Percentiles rank a stretch among this genome's conserved stretches.
These are phyloP conservation scores for Syngnathus scovelli DNA, from an alignment of 2,113 vertebrate species.

Conservation along the genomic window DNA sequence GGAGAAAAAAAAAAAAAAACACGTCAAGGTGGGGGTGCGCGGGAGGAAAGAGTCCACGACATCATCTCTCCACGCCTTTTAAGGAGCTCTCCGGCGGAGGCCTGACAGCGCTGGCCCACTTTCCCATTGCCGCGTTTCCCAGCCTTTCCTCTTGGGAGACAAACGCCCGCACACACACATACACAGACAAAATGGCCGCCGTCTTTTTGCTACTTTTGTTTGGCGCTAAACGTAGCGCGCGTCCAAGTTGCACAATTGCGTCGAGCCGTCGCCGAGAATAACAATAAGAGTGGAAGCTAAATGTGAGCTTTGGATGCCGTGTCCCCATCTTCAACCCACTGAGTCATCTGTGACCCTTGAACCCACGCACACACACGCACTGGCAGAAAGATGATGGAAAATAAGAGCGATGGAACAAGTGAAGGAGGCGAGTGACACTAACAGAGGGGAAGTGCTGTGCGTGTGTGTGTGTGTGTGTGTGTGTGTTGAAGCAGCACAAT, in stretches of 20 bases:
- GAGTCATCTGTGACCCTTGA: slow-evolving; percentile 33
- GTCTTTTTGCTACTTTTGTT: not conserved
- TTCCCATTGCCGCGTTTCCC: slow-evolving; percentile 64
- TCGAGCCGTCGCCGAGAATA: not conserved
- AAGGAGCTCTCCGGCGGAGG: slow-evolving; percentile 72
- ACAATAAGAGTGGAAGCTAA: not conserved
- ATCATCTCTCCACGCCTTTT: slow-evolving; percentile 75
- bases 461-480: slow-evolving; percentile 14
- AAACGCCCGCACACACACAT: slow-evolving; percentile 32
- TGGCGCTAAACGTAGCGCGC: not conserved
- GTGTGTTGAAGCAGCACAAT: not conserved
- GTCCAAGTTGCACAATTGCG: not conserved
- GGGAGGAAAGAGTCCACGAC: slow-evolving; percentile 56
- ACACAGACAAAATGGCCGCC: slow-evolving; percentile 19
- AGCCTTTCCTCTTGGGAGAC: slow-evolving; percentile 47
- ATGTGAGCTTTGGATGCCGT: slow-evolving; percentile 22
- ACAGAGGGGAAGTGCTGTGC: slow-evolving; percentile 7
- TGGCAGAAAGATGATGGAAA: slow-evolving; percentile 22
- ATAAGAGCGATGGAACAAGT: slow-evolving; percentile 30
- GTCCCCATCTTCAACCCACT: slow-evolving; percentile 31
- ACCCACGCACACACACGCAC: slow-evolving; percentile 9
- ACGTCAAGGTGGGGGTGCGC: slow-evolving; percentile 17
- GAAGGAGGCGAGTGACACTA: slow-evolving; percentile 19
- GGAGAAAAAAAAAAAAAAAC: slow-evolving; percentile 24
- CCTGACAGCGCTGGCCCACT: slow-evolving; percentile 65